Conservation (phyloP, 37 sponge, comb jelly and placozoan species). For the Tethya wilhelma region DNA sequence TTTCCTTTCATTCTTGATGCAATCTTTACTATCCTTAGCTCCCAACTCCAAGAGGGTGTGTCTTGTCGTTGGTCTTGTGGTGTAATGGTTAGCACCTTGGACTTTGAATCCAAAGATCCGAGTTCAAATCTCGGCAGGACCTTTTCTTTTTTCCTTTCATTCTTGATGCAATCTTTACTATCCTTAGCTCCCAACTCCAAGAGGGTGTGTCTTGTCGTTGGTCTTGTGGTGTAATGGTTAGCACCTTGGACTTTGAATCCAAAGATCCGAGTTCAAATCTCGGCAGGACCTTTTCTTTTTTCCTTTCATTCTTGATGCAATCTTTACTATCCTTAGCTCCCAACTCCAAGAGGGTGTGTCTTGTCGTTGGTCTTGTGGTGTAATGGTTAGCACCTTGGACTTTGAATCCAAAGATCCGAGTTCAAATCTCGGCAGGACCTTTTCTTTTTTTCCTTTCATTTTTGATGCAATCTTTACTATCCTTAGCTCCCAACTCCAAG, state of each 20-base stretch:
- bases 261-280: too few species aligned
- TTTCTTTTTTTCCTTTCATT: too few species aligned
- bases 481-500: slow-evolving; percentile 70
- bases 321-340: slow-evolving; percentile 2
- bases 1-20: not conserved
- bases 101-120: slow-evolving; percentile 45
- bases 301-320: too few species aligned
- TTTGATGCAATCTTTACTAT: too few species aligned
- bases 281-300: too few species aligned
- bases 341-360: too few species aligned
- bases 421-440: too few species aligned
- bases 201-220: too few species aligned
- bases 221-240: slow-evolving; percentile 8
- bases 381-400: slow-evolving; percentile 39
- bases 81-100: slow-evolving; percentile 34
- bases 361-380: not conserved
- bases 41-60: slow-evolving; percentile 89
- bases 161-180: too few species aligned
- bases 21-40: not conserved
- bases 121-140: too few species aligned
- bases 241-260: slow-evolving; percentile 45
- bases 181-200: slow-evolving; percentile 69
- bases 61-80: not conserved
- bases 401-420: slow-evolving; percentile 45
- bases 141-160: too few species aligned